Evolutionary conservation across 2,888 invertebrate species (phyloP).

Genomic region (Acanthosepion lycidas): DNA sequence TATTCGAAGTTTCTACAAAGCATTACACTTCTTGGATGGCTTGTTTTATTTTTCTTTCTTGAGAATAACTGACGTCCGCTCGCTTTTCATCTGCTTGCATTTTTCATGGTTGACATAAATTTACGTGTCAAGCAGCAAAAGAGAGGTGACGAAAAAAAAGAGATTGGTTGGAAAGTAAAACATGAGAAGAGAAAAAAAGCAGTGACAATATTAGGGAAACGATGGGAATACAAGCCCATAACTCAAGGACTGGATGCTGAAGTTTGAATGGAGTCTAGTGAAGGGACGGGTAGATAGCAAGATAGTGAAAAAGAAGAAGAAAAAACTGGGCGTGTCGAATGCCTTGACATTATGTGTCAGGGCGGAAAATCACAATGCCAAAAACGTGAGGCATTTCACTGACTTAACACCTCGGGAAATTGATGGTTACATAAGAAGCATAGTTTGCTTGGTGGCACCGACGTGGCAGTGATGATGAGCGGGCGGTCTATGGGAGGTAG

Average conservation of each 20-base stretch:
- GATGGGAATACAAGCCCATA: not conserved
- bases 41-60: not conserved
- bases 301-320: not conserved
- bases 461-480: not conserved
- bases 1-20: not conserved
- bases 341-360: conserved; percentile 7
- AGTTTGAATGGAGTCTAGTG: not conserved
- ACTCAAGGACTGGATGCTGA: not conserved
- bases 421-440: conserved; percentile 12
- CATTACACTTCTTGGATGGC: not conserved
- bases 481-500: no score
- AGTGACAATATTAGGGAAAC: not conserved
- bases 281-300: not conserved
- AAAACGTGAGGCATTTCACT: not conserved
- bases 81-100: conserved; percentile 9
- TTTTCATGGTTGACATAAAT: not conserved
- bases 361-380: not conserved
- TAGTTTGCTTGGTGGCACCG: not conserved
- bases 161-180: not conserved
- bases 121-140: not conserved
- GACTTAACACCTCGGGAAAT: not conserved
- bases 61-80: not conserved
- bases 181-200: not conserved
- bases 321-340: not conserved
- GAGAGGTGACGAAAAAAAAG: not conserved